Conservation (phyloP, 2,113 vertebrate genomes). For the Psammodynastes pulverulentus region DNA sequence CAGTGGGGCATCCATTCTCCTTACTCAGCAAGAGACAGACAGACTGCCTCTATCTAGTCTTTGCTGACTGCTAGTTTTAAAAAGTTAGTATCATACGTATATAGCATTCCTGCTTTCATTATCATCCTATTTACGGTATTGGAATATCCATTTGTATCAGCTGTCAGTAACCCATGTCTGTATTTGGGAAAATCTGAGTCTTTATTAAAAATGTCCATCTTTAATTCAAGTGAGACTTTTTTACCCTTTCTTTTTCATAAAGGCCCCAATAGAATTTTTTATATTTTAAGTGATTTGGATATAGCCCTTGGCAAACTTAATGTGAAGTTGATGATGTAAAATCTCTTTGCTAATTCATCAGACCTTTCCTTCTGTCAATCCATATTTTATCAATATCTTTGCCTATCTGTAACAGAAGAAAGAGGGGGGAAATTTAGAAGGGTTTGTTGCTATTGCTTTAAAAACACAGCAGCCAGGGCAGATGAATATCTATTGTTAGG, state of each 20-base stretch:
- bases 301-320: neutral
- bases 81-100: neutral
- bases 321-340: neutral
- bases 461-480: neutral
- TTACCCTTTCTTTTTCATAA: neutral
- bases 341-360: conserved; percentile 20
- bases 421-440: neutral
- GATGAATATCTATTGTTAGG: conserved; percentile 17
- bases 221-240: neutral
- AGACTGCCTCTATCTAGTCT: conserved; percentile 2
- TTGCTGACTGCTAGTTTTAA: conserved; percentile 17
- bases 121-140: neutral
- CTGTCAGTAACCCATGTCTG: neutral
- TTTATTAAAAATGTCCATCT: neutral
- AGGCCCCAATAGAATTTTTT: neutral
- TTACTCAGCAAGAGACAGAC: neutral
- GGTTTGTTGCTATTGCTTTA: neutral
- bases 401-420: neutral
- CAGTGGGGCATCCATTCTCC: neutral
- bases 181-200: neutral
- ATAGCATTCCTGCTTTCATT: neutral
- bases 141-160: neutral
- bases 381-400: conserved; percentile 25
- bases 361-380: conserved; percentile 2
- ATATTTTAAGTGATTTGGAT: neutral